A percentile compares a stretch with the other conserved stretches of the same genome.
Evolutionary conservation across 2,113 vertebrate genomes (phyloP).

Genomic region (Cynoglossus semilaevis): DNA sequence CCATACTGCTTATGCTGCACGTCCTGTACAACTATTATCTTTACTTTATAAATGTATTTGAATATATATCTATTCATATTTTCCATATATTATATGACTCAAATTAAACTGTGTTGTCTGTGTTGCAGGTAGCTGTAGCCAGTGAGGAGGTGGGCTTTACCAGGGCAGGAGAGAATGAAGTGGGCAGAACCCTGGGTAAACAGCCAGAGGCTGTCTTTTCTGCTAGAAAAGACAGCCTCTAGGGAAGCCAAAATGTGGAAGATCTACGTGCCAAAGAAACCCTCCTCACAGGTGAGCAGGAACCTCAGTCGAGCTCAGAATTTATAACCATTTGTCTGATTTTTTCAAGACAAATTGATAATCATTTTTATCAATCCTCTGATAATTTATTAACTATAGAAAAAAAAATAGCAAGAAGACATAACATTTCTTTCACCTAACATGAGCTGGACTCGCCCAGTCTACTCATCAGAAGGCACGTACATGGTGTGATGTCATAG

Average conservation of each 20-base stretch:
- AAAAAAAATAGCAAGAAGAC: no score
- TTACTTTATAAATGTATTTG: no score
- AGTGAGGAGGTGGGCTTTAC: conserved; percentile 89
- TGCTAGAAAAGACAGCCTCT: conserved; percentile 91
- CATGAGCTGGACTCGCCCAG: conserved; percentile 7
- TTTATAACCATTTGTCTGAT: no score
- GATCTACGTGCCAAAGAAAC: conserved; percentile 88
- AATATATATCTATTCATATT: no score
- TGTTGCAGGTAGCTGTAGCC: conserved; percentile 92
- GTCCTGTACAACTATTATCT: no score
- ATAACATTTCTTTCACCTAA: not conserved
- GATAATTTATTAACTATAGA: not conserved
- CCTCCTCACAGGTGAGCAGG: conserved; percentile 84
- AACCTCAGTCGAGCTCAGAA: not conserved
- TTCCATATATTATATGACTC: no score
- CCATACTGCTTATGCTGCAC: no score
- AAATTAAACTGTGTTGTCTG: not conserved
- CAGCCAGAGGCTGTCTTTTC: conserved; percentile 92
- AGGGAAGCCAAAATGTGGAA: conserved; percentile 97
- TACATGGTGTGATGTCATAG: not conserved
- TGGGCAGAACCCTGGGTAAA: conserved; percentile 87
- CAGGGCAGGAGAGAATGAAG: conserved; percentile 90
- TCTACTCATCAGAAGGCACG: not conserved
- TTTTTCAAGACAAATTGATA: no score
- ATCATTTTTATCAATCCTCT: not conserved